These are phyloP conservation scores for Castor canadensis DNA, from an alignment of 2,113 vertebrate species.

Conservation along the genomic window DNA sequence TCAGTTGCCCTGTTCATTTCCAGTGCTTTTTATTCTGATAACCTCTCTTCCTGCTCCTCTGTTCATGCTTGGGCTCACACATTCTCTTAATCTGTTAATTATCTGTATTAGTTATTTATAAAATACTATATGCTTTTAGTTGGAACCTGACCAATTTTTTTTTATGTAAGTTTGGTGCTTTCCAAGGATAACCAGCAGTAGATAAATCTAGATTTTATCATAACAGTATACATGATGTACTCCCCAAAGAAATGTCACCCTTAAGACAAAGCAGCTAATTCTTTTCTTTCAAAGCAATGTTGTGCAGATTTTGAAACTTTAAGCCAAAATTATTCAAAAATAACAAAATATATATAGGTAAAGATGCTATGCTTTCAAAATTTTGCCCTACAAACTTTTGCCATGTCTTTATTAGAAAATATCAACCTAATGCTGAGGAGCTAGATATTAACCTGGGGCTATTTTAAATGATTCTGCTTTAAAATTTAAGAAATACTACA, in stretches of 20 bases:
- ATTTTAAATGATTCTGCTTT: conserved; percentile 40
- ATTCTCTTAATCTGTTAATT: conserved; percentile 70
- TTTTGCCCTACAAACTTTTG: neutral
- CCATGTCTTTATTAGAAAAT: neutral
- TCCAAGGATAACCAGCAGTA: conserved; percentile 30
- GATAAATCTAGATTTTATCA: conserved; percentile 31
- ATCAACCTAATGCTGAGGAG: neutral
- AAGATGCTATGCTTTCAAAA: conserved; percentile 40
- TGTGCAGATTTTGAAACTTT: conserved; percentile 8
- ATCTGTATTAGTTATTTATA: conserved; percentile 70
- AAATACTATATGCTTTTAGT: conserved; percentile 50
- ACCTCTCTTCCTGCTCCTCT: conserved; percentile 33
- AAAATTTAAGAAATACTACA: conserved; percentile 25
- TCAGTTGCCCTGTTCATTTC: conserved; percentile 39
- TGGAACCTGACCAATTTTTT: conserved; percentile 32
- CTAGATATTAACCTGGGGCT: neutral
- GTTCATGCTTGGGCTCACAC: conserved; percentile 53
- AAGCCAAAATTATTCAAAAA: conserved; percentile 12
- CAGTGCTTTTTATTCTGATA: conserved; percentile 34
- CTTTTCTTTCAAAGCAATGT: conserved; percentile 48
- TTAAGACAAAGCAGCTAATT: conserved; percentile 5
- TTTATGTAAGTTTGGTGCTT: neutral
- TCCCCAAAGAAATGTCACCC: neutral
- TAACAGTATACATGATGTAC: neutral
- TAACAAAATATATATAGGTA: neutral